Percentiles rank a stretch among this genome's conserved stretches.
phyloP scores from a whole-genome alignment of 2,113 vertebrate species.

The Gasterosteus aculeatus region DNA sequence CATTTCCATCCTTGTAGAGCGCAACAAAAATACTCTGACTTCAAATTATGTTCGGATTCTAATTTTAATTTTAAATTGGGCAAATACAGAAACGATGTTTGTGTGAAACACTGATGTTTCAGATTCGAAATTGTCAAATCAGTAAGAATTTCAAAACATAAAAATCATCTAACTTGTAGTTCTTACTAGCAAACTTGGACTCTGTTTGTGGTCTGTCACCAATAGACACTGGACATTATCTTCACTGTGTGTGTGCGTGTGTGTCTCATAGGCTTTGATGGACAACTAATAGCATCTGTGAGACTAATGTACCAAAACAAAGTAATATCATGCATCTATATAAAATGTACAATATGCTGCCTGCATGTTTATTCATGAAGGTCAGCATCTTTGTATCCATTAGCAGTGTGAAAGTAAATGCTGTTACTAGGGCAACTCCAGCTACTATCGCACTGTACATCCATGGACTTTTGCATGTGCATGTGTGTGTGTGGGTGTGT shows the following conservation, averaged over 20 bases:
- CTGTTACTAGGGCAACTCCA: constrained; percentile 73
- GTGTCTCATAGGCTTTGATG: neutral
- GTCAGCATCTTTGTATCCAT: constrained; percentile 46
- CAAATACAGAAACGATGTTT: neutral
- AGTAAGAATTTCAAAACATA: neutral
- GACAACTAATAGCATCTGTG: neutral
- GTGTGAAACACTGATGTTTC: neutral
- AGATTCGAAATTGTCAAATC: neutral
- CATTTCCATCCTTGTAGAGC: neutral
- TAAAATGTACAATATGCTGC: constrained; percentile 35
- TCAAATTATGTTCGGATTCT: neutral
- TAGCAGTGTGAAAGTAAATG: constrained; percentile 46
- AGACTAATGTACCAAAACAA: constrained; percentile 18
- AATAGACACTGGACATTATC: constrained; percentile 30
- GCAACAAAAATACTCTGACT: neutral
- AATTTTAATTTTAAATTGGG: neutral
- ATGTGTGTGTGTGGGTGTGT: constrained; percentile 15
- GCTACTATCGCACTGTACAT: constrained; percentile 28
- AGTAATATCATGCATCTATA: constrained; percentile 11
- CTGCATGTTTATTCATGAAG: constrained; percentile 44
- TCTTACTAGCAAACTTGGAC: neutral
- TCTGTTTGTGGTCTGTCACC: constrained; percentile 56
- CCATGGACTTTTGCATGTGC: constrained; percentile 29
- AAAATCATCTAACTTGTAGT: neutral
- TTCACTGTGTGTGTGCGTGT: constrained; percentile 10